These are phyloP conservation scores for Alligator sinensis DNA, from an alignment of 2,113 vertebrate species.

Conservation along the genomic window DNA sequence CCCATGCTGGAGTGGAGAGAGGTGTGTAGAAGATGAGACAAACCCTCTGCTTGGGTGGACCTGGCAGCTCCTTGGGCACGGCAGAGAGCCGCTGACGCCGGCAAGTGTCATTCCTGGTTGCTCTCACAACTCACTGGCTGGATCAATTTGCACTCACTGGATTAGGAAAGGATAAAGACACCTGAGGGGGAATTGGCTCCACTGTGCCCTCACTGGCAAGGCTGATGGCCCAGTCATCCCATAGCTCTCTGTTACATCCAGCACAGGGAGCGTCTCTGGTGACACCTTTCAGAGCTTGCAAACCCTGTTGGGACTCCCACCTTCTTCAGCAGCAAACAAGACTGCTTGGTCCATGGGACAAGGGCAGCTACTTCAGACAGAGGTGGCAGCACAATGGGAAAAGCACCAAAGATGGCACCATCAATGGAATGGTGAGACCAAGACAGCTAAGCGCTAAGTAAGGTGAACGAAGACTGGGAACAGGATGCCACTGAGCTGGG, in stretches of 20 bases:
- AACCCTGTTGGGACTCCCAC: not conserved
- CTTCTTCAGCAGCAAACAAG: not conserved
- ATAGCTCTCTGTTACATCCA: not conserved
- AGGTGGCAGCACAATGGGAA: not conserved
- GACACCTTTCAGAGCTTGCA: not conserved
- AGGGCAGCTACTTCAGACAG: not conserved
- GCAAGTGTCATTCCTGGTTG: not conserved
- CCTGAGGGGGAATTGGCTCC: not conserved
- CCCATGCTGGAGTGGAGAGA: not conserved
- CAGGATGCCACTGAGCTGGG: not conserved
- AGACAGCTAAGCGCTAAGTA: not conserved
- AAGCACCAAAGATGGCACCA: not conserved
- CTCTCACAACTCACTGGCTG: not conserved
- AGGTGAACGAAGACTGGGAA: not conserved
- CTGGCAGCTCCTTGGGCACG: not conserved
- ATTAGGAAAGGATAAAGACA: not conserved
- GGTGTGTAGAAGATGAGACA: not conserved
- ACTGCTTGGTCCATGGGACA: not conserved
- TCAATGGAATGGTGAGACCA: not conserved
- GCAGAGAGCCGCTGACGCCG: not conserved
- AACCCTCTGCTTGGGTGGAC: not conserved
- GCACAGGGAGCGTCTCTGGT: not conserved
- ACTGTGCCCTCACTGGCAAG: not conserved
- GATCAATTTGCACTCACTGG: not conserved
- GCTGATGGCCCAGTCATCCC: rapidly evolving